A percentile compares a stretch with the other conserved stretches of the same genome.
phyloP scores from a whole-genome alignment of 2,113 vertebrate species.

The human (Homo sapiens) region GRCh38 chr6:10310001-10310500 shows the following conservation, averaged over 20 bases:
- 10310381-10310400: conserved; percentile 82
- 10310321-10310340: conserved; percentile 78
- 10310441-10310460: conserved; percentile 83
- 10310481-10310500: conserved; percentile 80
- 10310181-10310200: conserved; percentile 54
- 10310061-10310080: background rate
- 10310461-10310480: conserved; percentile 84
- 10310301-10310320: conserved; percentile 59
- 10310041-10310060: background rate
- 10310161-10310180: background rate
- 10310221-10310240: conserved; percentile 42
- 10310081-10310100: background rate
- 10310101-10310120: background rate
- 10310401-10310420: conserved; percentile 85
- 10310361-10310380: conserved; percentile 70
- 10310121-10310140: background rate
- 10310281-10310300: conserved; percentile 67
- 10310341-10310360: conserved; percentile 79
- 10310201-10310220: conserved; percentile 49
- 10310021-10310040: background rate
- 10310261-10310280: conserved; percentile 61
- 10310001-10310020: background rate
- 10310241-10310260: conserved; percentile 63
- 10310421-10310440: conserved; percentile 81
- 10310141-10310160: rapidly evolving